phyloP scores from a whole-genome alignment of 2,797 vertebrate species.

The Microctenopoma steveboyesi region DNA sequence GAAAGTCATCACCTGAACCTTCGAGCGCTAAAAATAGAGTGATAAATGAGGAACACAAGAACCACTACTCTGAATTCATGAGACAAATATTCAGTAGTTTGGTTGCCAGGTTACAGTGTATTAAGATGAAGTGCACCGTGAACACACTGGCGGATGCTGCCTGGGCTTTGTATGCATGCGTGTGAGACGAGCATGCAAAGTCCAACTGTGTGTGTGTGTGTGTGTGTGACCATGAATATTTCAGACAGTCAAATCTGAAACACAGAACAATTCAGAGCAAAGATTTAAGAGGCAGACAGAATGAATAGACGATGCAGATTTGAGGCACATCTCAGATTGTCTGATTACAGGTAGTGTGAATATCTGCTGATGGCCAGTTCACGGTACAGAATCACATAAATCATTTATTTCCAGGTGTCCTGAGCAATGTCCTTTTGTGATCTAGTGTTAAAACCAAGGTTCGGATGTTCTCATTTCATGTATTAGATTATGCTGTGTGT shows the following conservation, averaged over 20 bases:
- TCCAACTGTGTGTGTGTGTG: not conserved
- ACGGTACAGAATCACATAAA: too few relatives aligned
- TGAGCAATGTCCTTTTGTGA: not conserved
- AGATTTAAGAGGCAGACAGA: not conserved
- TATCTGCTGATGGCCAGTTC: too few relatives aligned
- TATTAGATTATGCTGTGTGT: too few relatives aligned
- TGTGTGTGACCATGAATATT: constrained; percentile 22
- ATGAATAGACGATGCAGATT: too few relatives aligned
- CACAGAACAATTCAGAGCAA: too few relatives aligned
- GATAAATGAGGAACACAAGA: not conserved
- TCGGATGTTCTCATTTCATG: not conserved
- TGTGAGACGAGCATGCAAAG: not conserved
- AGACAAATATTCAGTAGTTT: constrained; percentile 13
- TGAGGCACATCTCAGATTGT: too few relatives aligned
- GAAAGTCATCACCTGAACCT: not conserved
- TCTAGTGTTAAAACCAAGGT: not conserved
- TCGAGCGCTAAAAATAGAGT: not conserved
- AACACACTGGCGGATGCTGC: not conserved
- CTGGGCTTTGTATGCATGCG: not conserved
- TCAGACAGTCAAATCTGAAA: constrained; percentile 5
- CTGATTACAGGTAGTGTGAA: not conserved
- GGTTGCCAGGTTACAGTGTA: constrained; percentile 55
- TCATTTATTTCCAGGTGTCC: too few relatives aligned
- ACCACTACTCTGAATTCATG: constrained; percentile 11
- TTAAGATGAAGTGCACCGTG: constrained; percentile 11